phyloP scores from a whole-genome alignment of 2,797 vertebrate genomes.

The Acrocephalus scirpaceus region DNA sequence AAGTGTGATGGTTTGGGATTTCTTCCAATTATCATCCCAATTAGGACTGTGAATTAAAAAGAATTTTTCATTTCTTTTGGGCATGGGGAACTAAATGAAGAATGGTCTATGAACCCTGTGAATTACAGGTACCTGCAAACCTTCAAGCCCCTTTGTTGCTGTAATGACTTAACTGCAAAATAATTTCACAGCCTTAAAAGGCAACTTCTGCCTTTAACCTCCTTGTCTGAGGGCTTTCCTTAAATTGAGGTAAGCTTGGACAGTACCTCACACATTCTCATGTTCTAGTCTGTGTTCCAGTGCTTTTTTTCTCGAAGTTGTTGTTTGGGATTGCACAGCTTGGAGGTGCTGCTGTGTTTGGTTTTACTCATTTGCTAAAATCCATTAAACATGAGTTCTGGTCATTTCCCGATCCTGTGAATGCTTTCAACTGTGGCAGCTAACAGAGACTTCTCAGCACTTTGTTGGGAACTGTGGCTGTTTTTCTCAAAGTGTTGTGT shows the following conservation, averaged over 20 bases:
- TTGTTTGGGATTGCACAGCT: not conserved
- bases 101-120: not conserved
- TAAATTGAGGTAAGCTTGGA: not conserved
- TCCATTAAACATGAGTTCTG: not conserved
- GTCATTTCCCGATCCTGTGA: not conserved
- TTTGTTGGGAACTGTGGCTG: not conserved
- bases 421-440: not conserved
- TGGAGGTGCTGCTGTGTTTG: not conserved
- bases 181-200: not conserved
- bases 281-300: not conserved
- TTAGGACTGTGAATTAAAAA: not conserved
- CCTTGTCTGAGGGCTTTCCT: not conserved
- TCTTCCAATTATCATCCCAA: not conserved
- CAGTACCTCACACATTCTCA: accelerated
- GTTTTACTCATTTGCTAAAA: not conserved
- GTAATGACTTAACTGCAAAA: not conserved
- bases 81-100: not conserved
- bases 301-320: not conserved
- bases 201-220: not conserved
- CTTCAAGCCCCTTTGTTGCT: not conserved
- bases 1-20: not conserved
- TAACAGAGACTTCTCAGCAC: not conserved
- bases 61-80: not conserved
- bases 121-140: not conserved
- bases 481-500: not conserved